phyloP scores from a whole-genome alignment of 2,113 vertebrate genomes.

The Microcebus griseorufus region DNA sequence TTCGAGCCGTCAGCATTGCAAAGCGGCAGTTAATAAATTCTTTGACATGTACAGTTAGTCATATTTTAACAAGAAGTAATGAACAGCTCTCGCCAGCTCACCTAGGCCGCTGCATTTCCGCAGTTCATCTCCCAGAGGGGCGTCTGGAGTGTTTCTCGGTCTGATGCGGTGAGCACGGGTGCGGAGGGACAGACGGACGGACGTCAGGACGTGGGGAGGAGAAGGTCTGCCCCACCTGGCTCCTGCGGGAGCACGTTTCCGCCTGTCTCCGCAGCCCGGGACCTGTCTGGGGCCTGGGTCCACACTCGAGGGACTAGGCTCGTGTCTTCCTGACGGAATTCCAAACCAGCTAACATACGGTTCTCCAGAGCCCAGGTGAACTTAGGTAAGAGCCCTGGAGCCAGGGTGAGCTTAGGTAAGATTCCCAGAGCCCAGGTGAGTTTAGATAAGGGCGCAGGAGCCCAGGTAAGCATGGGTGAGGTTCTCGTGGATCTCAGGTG shows the following conservation, averaged over 20 bases:
- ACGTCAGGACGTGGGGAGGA: accelerated
- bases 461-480: too few species aligned
- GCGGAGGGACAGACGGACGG: neutral
- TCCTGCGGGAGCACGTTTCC: accelerated
- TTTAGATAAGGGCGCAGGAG: too few species aligned
- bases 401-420: neutral
- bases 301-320: neutral
- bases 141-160: too few species aligned
- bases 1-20: slow-evolving; percentile 43
- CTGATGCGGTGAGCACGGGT: too few species aligned
- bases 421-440: too few species aligned
- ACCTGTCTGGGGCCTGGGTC: too few species aligned
- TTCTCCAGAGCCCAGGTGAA: too few species aligned
- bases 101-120: neutral
- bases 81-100: slow-evolving; percentile 70
- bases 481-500: too few species aligned
- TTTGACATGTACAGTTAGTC: slow-evolving; percentile 41
- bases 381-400: neutral
- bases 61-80: slow-evolving; percentile 71
- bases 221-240: neutral
- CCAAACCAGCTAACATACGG: neutral
- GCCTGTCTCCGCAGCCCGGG: neutral
- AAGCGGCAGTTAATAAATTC: slow-evolving; percentile 82
- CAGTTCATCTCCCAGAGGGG: neutral
- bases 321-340: neutral